These are phyloP conservation scores for Neodiprion pinetum DNA, from an alignment of 1,140 invertebrate species.

Conservation along the genomic window DNA sequence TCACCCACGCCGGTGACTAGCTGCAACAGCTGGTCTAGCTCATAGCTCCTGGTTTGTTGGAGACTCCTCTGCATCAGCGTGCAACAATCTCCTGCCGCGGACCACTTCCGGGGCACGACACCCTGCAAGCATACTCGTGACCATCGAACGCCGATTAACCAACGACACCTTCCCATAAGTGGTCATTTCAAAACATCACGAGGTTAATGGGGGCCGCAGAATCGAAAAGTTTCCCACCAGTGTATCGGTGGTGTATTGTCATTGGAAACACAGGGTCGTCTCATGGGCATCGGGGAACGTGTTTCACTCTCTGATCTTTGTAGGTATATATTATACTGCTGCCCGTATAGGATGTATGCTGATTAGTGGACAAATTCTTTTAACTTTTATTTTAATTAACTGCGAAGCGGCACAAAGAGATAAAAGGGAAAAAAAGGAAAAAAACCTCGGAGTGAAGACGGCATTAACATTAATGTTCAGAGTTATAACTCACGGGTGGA, in stretches of 20 bases:
- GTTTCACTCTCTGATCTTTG: background rate
- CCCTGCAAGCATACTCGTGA: conserved; percentile 9
- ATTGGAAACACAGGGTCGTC: background rate
- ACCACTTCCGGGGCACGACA: conserved; percentile 22
- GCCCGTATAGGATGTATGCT: too few relatives aligned
- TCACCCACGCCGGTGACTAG: conserved; percentile 33
- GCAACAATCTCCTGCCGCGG: background rate
- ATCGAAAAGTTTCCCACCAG: background rate
- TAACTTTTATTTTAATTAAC: too few relatives aligned
- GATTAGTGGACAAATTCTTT: too few relatives aligned
- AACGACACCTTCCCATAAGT: conserved; percentile 16
- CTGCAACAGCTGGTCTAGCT: conserved; percentile 27
- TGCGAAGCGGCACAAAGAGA: too few relatives aligned
- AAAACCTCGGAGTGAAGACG: too few relatives aligned
- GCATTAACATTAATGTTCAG: too few relatives aligned
- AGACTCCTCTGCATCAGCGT: conserved; percentile 3
- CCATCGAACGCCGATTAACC: conserved; percentile 8
- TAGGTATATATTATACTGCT: too few relatives aligned
- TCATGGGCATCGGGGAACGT: background rate
- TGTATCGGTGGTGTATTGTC: background rate
- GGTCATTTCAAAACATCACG: conserved; percentile 10
- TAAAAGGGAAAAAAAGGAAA: too few relatives aligned
- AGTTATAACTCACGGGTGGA: too few relatives aligned
- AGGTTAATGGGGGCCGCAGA: background rate
- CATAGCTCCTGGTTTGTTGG: conserved; percentile 1